Evolutionary conservation across 64 coral and sea anemone genomes (phyloP).

Genomic region (Hydrozoanthus tunicans): DNA sequence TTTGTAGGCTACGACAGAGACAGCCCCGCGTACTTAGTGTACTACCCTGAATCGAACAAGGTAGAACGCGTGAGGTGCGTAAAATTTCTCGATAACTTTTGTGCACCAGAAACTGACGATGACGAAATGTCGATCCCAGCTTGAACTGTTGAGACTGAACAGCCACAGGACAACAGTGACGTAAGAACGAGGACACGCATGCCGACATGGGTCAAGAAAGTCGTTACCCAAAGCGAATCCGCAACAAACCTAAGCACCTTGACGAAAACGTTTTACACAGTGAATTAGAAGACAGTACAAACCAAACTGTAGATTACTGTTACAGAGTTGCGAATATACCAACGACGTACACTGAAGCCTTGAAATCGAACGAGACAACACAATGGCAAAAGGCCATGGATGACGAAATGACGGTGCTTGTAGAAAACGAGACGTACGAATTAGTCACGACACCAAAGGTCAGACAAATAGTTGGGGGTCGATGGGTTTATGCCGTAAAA

Average conservation of each 20-base stretch:
- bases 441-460: conserved; percentile 23
- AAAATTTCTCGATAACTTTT: neutral
- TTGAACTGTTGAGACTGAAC: neutral
- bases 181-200: neutral
- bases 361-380: conserved; percentile 14
- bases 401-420: conserved; percentile 34
- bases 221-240: conserved; percentile 45
- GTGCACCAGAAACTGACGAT: neutral
- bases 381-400: conserved; percentile 63
- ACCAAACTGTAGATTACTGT: conserved; percentile 56
- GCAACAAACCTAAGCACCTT: conserved; percentile 47
- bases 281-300: conserved; percentile 7
- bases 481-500: conserved; percentile 63
- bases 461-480: conserved; percentile 40
- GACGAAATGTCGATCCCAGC: neutral
- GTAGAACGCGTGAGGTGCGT: neutral
- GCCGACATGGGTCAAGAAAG: neutral
- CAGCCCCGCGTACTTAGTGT: no score
- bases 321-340: neutral
- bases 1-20: no score
- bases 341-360: conserved; percentile 26
- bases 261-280: conserved; percentile 49
- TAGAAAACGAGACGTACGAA: conserved; percentile 40
- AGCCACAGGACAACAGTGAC: neutral
- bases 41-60: neutral